Conservation (phyloP, 2,113 vertebrate species). For the Dolichotis patagonum region DNA sequence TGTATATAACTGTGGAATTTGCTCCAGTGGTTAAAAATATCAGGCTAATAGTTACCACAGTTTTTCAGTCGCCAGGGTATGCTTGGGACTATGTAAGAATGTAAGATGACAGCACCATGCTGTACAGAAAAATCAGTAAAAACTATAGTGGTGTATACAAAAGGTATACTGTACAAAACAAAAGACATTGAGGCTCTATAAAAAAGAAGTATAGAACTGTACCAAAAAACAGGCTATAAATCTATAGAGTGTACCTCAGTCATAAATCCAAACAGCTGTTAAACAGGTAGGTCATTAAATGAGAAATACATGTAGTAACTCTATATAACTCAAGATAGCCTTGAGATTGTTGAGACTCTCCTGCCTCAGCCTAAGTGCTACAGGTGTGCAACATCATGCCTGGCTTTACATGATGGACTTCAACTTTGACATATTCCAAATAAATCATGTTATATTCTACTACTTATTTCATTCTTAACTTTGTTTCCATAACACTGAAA, state of each 20-base stretch:
- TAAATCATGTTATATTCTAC: slow-evolving; percentile 13
- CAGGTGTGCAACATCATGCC: background rate
- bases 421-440: slow-evolving; percentile 37
- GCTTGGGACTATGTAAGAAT: background rate
- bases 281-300: background rate
- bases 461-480: slow-evolving; percentile 4
- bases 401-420: background rate
- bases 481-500: background rate
- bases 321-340: no score
- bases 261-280: background rate
- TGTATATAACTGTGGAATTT: background rate
- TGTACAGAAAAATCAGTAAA: background rate
- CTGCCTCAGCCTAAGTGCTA: background rate
- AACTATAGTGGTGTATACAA: background rate
- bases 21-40: background rate
- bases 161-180: background rate
- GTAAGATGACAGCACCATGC: background rate
- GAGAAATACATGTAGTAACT: background rate
- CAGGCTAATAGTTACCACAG: background rate
- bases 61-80: background rate
- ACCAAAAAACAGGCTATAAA: background rate
- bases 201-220: background rate
- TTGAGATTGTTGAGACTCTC: background rate
- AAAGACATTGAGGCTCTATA: background rate
- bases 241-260: background rate